Percentiles rank a stretch among this genome's conserved stretches.
phyloP scores from a whole-genome alignment of 2,888 invertebrate species.

The Pantelozetes paolii region DNA sequence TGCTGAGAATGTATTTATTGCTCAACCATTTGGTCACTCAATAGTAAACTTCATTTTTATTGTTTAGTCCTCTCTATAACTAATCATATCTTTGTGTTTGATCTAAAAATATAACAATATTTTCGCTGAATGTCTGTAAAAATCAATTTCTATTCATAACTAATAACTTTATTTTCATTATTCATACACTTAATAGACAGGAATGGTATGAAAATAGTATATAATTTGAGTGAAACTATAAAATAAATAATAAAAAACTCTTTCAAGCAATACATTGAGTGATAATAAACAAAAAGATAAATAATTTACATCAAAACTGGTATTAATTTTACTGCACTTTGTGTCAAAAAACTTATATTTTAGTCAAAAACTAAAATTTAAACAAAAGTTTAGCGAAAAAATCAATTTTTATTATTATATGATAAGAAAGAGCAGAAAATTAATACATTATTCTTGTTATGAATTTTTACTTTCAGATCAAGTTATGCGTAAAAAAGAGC shows the following conservation, averaged over 20 bases:
- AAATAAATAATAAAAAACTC: neutral
- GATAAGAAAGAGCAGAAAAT: neutral
- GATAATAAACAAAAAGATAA: no score
- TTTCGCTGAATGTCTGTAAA: no score
- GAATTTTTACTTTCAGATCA: neutral
- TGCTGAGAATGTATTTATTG: neutral
- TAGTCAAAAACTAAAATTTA: neutral
- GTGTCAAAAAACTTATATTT: no score
- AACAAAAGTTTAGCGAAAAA: neutral
- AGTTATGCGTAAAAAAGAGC: neutral
- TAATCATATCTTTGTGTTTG: neutral
- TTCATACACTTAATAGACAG: neutral
- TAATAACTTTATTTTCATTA: neutral
- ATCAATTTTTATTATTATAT: neutral
- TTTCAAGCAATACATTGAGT: neutral
- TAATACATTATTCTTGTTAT: neutral
- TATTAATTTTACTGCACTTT: no score
- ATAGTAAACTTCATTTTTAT: neutral
- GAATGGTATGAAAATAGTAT: neutral
- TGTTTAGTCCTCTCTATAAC: neutral
- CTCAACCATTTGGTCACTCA: constrained; percentile 24
- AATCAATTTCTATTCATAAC: no score
- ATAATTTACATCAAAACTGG: no score
- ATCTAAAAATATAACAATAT: neutral
- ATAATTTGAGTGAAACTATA: no score